phyloP scores from a whole-genome alignment of 2,797 vertebrate species.

The Pachyuromys duprasi region DNA sequence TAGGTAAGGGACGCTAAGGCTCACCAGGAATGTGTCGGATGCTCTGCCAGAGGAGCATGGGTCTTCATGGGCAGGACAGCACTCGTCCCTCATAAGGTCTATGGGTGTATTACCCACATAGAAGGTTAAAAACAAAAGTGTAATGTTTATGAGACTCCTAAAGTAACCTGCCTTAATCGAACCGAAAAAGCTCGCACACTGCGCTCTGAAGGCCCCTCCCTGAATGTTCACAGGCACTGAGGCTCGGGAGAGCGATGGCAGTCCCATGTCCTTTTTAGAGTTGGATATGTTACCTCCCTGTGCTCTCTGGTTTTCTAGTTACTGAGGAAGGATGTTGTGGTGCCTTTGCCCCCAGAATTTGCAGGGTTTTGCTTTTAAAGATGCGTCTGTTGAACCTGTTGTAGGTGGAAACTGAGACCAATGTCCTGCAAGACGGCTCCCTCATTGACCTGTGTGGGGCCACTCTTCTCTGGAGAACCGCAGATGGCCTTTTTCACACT shows the following conservation, averaged over 20 bases:
- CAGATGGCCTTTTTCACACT: conserved; percentile 96
- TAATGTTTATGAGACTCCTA: background rate
- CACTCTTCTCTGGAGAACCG: conserved; percentile 97
- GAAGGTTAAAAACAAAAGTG: background rate
- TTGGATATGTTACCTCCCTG: fast-evolving
- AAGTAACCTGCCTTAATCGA: background rate
- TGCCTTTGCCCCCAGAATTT: background rate
- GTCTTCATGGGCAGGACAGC: background rate
- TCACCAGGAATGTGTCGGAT: too few relatives aligned
- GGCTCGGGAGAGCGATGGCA: background rate
- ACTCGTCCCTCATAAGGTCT: background rate
- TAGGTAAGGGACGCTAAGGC: background rate
- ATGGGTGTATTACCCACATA: background rate
- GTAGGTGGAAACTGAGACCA: conserved; percentile 98
- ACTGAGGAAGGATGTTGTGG: background rate
- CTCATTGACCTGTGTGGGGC: conserved; percentile 98
- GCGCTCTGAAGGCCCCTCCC: background rate
- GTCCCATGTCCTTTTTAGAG: background rate
- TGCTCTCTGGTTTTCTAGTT: background rate
- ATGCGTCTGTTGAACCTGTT: background rate
- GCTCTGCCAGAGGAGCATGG: fast-evolving
- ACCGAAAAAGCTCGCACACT: background rate
- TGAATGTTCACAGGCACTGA: fast-evolving
- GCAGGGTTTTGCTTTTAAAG: background rate
- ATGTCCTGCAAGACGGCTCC: conserved; percentile 96